Evolutionary conservation across 1,140 invertebrate genomes (phyloP).

Genomic region (Leptinotarsa lineolata): DNA sequence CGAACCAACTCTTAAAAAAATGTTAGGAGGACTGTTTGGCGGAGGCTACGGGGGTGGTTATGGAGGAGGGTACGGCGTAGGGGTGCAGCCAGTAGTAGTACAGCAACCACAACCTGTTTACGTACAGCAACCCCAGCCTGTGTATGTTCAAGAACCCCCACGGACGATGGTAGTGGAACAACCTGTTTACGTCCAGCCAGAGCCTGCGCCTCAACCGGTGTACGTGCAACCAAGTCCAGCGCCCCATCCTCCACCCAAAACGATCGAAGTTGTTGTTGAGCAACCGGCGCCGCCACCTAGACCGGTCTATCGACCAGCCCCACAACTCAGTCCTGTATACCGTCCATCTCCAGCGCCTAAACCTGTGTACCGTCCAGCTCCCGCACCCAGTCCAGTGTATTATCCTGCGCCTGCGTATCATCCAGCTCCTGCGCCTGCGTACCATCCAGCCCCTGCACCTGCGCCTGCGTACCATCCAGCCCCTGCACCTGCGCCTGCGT

Average conservation of each 20-base stretch:
- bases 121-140: neutral
- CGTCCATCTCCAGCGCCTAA: neutral
- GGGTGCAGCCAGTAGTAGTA: neutral
- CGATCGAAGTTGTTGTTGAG: neutral
- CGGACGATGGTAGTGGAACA: neutral
- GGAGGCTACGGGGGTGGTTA: constrained; percentile 2
- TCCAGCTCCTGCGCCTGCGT: no score
- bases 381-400: neutral
- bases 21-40: neutral
- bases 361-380: neutral
- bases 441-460: no score
- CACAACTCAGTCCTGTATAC: neutral
- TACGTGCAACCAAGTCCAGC: no score
- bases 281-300: neutral
- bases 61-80: neutral
- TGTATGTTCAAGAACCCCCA: neutral
- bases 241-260: no score
- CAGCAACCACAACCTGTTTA: neutral
- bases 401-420: no score
- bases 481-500: no score
- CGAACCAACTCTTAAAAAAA: no score
- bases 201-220: neutral
- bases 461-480: no score
- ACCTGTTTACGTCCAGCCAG: neutral
- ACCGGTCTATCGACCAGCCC: neutral